Percentiles rank a stretch among this genome's conserved stretches.
These are phyloP conservation scores for Drosophila subsilvestris DNA, from an alignment of 2,888 invertebrate species.

Conservation along the genomic window DNA sequence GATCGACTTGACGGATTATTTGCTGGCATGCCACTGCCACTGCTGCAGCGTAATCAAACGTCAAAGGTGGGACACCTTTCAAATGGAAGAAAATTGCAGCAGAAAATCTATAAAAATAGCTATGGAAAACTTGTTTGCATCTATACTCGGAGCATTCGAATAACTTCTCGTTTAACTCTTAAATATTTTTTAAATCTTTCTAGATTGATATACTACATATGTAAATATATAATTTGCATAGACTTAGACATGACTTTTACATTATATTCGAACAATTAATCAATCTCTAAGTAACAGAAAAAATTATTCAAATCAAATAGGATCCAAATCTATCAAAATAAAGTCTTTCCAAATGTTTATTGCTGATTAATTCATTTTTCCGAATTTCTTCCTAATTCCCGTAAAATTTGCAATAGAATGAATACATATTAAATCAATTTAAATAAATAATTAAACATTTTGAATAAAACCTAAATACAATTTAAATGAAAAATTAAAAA, in stretches of 20 bases:
- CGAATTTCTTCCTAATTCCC: too few relatives aligned
- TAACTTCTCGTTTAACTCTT: too few relatives aligned
- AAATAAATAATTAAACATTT: too few relatives aligned
- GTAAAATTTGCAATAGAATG: too few relatives aligned
- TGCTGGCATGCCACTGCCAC: slow-evolving; percentile 74
- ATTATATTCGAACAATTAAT: not conserved
- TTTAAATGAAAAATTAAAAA: not conserved
- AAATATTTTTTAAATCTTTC: not conserved
- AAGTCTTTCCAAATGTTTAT: too few relatives aligned
- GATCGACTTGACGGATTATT: slow-evolving; percentile 84
- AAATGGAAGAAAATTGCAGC: not conserved
- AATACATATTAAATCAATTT: too few relatives aligned
- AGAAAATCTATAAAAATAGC: not conserved
- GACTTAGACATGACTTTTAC: not conserved
- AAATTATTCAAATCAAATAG: too few relatives aligned
- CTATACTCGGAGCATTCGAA: not conserved
- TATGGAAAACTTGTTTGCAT: not conserved
- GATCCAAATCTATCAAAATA: too few relatives aligned
- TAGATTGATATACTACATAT: too few relatives aligned
- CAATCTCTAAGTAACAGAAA: not conserved
- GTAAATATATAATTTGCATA: too few relatives aligned
- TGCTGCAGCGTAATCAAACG: not conserved
- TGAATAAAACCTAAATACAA: too few relatives aligned
- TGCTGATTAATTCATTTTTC: too few relatives aligned
- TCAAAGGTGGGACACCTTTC: not conserved